phyloP scores from a whole-genome alignment of 1,140 invertebrate species.

The Rhopalosiphum padi region DNA sequence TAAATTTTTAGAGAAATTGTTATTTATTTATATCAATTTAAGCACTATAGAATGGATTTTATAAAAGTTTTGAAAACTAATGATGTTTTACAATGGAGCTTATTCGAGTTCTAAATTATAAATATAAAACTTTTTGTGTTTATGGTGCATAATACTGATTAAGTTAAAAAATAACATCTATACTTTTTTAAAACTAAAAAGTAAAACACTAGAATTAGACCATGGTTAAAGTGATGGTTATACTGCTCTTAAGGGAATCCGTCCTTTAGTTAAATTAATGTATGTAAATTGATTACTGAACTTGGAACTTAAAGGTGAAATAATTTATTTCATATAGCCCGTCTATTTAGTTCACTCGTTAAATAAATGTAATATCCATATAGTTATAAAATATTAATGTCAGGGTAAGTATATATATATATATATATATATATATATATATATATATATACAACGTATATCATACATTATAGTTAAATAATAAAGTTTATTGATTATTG shows the following conservation, averaged over 20 bases:
- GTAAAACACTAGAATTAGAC: not conserved
- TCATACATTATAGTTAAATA: not conserved
- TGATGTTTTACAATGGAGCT: not conserved
- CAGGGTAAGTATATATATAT: not conserved
- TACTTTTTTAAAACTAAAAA: not conserved
- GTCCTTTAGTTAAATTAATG: not conserved
- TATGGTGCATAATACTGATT: not conserved
- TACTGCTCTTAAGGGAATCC: not conserved
- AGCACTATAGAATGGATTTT: not conserved
- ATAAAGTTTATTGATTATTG: not conserved
- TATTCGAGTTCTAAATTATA: not conserved
- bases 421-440: too few species aligned
- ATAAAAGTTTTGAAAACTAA: not conserved
- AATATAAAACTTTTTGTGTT: not conserved
- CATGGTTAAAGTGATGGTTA: not conserved
- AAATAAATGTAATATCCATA: not conserved
- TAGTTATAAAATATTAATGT: not conserved
- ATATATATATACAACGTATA: too few species aligned
- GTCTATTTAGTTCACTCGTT: not conserved
- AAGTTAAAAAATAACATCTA: not conserved
- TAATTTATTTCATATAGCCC: not conserved
- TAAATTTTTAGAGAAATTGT: not conserved
- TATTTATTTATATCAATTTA: not conserved
- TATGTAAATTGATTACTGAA: not conserved
- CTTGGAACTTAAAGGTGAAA: not conserved